Base-by-base conservation (phyloP, 2,797 vertebrate genomes). In the Tokudaia muenninki region DNA sequence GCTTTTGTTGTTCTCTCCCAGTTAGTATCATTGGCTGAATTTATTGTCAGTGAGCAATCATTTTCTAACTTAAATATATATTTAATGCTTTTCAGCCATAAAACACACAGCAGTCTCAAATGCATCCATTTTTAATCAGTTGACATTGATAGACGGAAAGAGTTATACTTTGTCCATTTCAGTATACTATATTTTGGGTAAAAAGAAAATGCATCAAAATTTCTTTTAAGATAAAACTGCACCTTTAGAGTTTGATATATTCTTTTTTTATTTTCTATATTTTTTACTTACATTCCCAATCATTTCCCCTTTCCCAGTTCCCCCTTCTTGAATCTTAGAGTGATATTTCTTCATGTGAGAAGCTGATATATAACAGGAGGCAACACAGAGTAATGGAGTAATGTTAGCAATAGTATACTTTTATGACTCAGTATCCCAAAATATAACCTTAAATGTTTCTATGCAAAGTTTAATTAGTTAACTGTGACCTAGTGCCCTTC, bases 11-110 rank as follows among this genome's bases (percentile, higher is more conserved):
- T 92, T 96, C 83, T 96, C 55, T 98, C 59, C 95, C 72, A 86
- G 50, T 87, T 97, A 98, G 97, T 83, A 26, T 98, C 88, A 97
- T 86, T 94, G 95, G 87, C 82, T 97, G 96, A 78, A 98, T 98
- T 98, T 92, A 59, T 94, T 97, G 96, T 98, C 97, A 98, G 98
- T 95, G 97, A 92, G 93, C 97, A 98, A 97, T 98, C 96, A 95
- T 97, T 97, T 72, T 89, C 97, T 98, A 98, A 98, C 94, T 98
- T 97, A 95, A 67, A 92, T 63, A 75, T 80, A 96, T 95, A 97
- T 93, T 97, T 95, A 97, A 96, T 84, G 88, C 72, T 98, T 94
- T 94, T 83, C 83, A 95, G 91, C 77, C 91, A 91, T 98, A 96
- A 98, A 98, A 97, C 78, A n/a, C 61, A 94, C 92, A 47, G 94